Evolutionary conservation across 2,113 vertebrate species (phyloP), one percentile per base, ranked within the genome.

Genomic region (Columba janthina): DNA sequence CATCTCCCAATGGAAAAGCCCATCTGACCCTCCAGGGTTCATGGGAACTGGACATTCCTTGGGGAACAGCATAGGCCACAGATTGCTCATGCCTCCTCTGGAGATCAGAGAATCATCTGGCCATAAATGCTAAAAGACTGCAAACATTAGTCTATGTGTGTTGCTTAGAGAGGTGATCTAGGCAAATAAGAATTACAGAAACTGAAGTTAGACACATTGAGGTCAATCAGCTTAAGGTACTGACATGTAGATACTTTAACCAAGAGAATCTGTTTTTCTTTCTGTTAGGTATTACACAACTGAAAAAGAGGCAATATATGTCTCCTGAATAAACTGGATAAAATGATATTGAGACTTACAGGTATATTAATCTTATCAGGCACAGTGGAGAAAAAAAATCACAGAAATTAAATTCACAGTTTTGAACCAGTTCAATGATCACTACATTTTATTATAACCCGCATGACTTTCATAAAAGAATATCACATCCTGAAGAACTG

Each of bases 371-470:
- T 72, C 50, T 72, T 82, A 71, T 28, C 36, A 72, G 24, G 9
- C 16, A 87, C 16, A 85, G 29, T 29, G 56, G 77, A 75, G 22
- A 14, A 31, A 82, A 87, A 87, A 36, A 36, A 21, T 3, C 19
- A 50, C 42, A 72, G 56, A 89, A 87, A 82, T 83, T 76, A 92
- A 90, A 73, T 66, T 46, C 72, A 74, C 5, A 70, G 28, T 76
- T 94, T 90, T 79, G 64, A 91, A 76, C 11, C 50, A 83, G 28
- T 89, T 88, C 1, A 0, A 73, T 81, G 58, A 28, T 91, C 58
- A 38, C 38, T 90, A 72, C 50, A 36, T 91, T 93, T 94, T 83
- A 83, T 85, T 93, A 70, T 67, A 83, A 76, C 31, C n/a, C 36
- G 40, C 40, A 79, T 85, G 9, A 31, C 71, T 73, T 93, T 75